Evolutionary conservation across 2,113 vertebrate species (phyloP).

Genomic region (Rhinopomastus cyanomelas): DNA sequence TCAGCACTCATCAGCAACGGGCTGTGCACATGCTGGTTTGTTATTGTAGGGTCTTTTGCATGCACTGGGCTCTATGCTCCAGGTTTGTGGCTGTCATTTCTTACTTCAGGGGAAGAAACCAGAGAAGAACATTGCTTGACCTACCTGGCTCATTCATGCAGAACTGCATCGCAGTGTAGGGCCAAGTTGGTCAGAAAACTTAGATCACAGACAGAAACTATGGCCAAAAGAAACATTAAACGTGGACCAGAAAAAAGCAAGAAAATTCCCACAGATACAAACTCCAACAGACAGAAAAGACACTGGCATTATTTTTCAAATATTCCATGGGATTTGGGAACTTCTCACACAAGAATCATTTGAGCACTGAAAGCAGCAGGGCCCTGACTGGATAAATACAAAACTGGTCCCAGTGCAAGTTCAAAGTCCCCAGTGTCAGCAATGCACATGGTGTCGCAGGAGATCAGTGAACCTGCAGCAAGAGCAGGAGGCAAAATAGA

Average conservation of each 20-base stretch:
- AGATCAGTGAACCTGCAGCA: neutral
- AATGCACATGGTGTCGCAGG: neutral
- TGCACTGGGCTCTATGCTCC: fast-evolving
- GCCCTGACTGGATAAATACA: neutral
- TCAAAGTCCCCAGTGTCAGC: neutral
- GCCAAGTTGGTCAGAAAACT: conserved; percentile 32
- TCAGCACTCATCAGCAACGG: neutral
- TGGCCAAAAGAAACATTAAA: conserved; percentile 1
- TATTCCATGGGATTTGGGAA: neutral
- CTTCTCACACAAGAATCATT: neutral
- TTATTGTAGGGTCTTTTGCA: neutral
- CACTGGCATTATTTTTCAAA: neutral
- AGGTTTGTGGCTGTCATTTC: neutral
- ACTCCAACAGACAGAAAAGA: neutral
- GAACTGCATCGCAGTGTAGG: neutral
- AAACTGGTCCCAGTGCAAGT: neutral
- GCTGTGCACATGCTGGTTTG: neutral
- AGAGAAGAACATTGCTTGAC: conserved; percentile 12
- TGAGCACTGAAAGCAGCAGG: neutral
- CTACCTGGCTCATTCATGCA: conserved; percentile 21
- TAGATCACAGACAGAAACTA: neutral
- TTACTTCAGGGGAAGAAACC: neutral
- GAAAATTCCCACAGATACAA: neutral
- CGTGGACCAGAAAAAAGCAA: neutral
- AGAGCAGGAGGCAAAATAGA: neutral